Evolutionary conservation across 2,888 invertebrate species (phyloP), one percentile per base, ranked within the genome.

Genomic region (Ophonus ardosiacus): DNA sequence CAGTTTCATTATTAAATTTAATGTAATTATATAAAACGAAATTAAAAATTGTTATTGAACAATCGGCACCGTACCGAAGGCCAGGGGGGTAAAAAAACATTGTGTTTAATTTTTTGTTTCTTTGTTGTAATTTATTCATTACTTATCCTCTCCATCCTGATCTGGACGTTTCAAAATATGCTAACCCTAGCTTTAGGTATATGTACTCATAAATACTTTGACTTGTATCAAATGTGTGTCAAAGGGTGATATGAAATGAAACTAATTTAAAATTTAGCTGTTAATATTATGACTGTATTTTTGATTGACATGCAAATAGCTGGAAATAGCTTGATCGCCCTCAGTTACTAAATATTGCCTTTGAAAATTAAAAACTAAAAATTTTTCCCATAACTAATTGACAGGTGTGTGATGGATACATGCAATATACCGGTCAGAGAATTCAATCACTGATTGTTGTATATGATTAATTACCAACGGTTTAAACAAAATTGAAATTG

Each of bases 401-500:
- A 51, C 43, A 51, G 43, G 43, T 51, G 43, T 10, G 1, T 68
- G 38, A 68, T 68, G 68, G 68, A 68, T 68, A 38, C 68, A 1
- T n/a, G 68, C 15, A 21, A 68, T 68, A 15, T n/a, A 38, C 5
- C 7, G 7, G 31, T 6, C 68, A 31, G 24, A 38, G 31, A 63
- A 59, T 15, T 38, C 13, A 38, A 15, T 68, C 15, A 10, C 38
- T 51, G 7, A 38, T 68, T 31, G 38, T 38, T 38, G 68, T 68
- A n/a, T 31, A 38, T 68, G 68, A 68, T 68, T 68, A 68, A 68
- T 68, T 31, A 15, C 31, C 31, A 15, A 5, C 68, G n/a, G 3
- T 59, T 59, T 15, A 15, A 68, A 68, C 68, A 4, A 68, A 68
- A 68, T 68, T 68, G n/a, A 68, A 68, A 68, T 68, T 68, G 31